phyloP scores from a whole-genome alignment of 30 jellyfish, hydroid and myxozoan genomes.

The Turritopsis dohrnii region DNA sequence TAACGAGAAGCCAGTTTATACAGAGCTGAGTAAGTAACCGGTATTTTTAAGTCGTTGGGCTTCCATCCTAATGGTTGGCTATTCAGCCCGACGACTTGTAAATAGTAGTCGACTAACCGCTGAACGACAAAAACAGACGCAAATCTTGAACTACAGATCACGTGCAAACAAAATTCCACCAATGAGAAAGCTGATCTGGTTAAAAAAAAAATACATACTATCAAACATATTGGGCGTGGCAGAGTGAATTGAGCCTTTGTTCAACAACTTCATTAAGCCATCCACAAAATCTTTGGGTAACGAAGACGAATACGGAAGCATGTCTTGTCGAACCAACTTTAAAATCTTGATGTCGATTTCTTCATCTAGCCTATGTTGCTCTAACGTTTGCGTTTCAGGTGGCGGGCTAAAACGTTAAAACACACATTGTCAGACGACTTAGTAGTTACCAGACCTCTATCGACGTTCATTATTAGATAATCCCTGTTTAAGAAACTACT shows the following conservation, averaged over 20 bases:
- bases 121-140: too few relatives aligned
- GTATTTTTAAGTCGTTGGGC: too few relatives aligned
- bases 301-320: constrained; percentile 50
- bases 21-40: too few relatives aligned
- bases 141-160: too few relatives aligned
- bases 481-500: too few relatives aligned
- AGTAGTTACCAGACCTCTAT: not conserved
- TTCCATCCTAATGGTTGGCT: too few relatives aligned
- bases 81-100: too few relatives aligned
- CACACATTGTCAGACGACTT: not conserved
- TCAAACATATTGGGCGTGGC: constrained; percentile 79
- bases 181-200: too few relatives aligned
- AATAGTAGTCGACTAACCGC: too few relatives aligned
- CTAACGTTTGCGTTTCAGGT: constrained; percentile 84
- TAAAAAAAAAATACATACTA: constrained; percentile 32
- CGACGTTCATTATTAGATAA: too few relatives aligned
- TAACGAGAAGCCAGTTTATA: too few relatives aligned
- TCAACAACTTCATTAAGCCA: constrained; percentile 58
- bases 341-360: constrained; percentile 66
- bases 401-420: constrained; percentile 62
- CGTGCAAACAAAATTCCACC: too few relatives aligned
- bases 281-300: constrained; percentile 76
- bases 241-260: constrained; percentile 86
- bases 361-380: constrained; percentile 78
- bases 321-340: constrained; percentile 65